Base-by-base conservation (phyloP, 2,797 vertebrate species). In the Emydoidea blandingii region DNA sequence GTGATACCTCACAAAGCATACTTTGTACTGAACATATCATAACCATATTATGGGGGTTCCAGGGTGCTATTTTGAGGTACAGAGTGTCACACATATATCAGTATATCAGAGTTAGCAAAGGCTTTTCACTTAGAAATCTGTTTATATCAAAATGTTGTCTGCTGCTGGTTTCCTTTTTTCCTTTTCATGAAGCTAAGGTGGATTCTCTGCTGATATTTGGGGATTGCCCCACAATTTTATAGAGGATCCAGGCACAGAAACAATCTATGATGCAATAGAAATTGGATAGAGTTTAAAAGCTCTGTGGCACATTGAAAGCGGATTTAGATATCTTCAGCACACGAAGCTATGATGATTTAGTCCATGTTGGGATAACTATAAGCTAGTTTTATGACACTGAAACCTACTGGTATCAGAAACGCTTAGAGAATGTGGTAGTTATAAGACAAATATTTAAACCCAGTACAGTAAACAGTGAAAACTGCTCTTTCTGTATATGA, bases 111-210 rank as follows among this genome's bases (percentile, higher is more conserved):
- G 82, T 91, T 92, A 93, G 91, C 57, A 95, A 88, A 94, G 91
- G 62, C 12, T 87, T 87, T 97, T 96, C 83, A 62, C 65, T 96
- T 96, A 86, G 89, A 94, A 95, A 96, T 93, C 94, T 95, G 91
- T 94, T 96, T 94, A 96, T 94, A 94, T 74, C 87, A 82, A 91
- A 95, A 92, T 91, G 95, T 94, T 94, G 94, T 96, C 97, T 96
- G 94, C 92, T 95, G 54, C 87, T 92, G 72, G 68, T 79, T 90
- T 85, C 4, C 0, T 79, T 53, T 79, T 53, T n/a, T 50, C 5
- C 37, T 85, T 88, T 89, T 92, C 50, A 59, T 87, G 29, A 91
- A 95, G 93, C 81, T 94, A 93, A 88, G 85, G 53, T 57, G 78
- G 78, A 52, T 94, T n/a, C 78, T 95, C 94, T 89, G 91, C 34